Evolutionary conservation across 53 echinoderm and acorn worm species (phyloP).

Genomic region (Echinometra lucunter): DNA sequence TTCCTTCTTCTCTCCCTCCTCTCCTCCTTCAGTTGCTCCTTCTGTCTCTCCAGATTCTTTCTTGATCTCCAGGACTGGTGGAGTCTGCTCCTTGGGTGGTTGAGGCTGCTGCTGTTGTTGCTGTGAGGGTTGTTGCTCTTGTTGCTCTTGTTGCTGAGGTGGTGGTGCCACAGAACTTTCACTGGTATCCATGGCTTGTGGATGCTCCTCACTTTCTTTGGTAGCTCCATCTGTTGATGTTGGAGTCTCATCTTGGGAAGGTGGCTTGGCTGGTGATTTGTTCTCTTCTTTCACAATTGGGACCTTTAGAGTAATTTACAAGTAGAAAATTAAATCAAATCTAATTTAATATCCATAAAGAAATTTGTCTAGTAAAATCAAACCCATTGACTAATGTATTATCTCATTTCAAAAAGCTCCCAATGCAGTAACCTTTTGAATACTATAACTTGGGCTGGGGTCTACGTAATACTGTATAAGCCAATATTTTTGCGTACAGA

Average conservation of each 20-base stretch:
- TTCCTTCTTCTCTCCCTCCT: conserved; percentile 70
- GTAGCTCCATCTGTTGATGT: conserved; percentile 20
- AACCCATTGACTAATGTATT: too few species aligned
- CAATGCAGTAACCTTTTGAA: too few species aligned
- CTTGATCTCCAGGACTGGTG: conserved; percentile 57
- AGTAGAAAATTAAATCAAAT: not conserved
- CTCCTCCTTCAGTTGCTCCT: conserved; percentile 48
- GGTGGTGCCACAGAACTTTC: not conserved
- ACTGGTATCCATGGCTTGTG: conserved; percentile 46
- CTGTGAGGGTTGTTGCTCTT: not conserved
- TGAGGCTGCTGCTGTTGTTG: not conserved
- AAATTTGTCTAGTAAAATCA: too few species aligned
- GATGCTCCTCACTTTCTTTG: conserved; percentile 42
- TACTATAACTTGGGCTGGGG: too few species aligned
- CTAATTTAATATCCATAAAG: not conserved
- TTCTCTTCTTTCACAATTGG: conserved; percentile 64
- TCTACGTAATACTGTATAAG: too few species aligned
- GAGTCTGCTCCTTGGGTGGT: not conserved
- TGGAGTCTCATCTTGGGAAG: conserved; percentile 49
- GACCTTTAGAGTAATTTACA: not conserved
- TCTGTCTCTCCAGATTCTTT: conserved; percentile 68
- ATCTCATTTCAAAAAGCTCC: too few species aligned
- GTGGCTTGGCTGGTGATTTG: conserved; percentile 62
- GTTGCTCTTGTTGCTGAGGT: not conserved
- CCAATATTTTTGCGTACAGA: too few species aligned